Conservation (phyloP, 2,113 vertebrate genomes). For the Pterocles orientalis region DNA sequence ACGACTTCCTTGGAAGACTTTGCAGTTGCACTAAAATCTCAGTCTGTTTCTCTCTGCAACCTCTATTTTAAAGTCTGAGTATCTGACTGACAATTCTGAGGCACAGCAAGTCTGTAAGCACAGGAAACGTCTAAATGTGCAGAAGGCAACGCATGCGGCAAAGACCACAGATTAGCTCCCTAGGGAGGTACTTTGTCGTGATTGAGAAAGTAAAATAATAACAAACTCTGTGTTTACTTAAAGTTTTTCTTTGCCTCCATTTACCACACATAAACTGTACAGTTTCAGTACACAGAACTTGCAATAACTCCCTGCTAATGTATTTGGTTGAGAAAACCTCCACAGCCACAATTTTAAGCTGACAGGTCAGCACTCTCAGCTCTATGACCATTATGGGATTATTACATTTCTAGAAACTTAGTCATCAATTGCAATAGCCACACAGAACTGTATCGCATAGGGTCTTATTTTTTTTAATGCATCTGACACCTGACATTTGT, state of each 20-base stretch:
- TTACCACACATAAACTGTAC: not conserved
- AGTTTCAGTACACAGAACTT: not conserved
- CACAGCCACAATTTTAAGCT: not conserved
- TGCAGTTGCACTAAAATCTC: not conserved
- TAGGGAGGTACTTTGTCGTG: not conserved
- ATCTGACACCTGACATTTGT: not conserved
- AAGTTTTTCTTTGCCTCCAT: not conserved
- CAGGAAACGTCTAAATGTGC: not conserved
- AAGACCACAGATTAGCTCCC: not conserved
- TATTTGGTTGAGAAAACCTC: not conserved
- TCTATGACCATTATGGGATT: not conserved
- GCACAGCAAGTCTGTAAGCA: not conserved
- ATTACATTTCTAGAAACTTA: not conserved
- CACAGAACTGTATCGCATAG: not conserved
- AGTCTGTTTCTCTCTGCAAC: not conserved
- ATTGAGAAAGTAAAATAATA: not conserved
- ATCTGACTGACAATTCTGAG: not conserved
- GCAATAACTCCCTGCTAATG: not conserved
- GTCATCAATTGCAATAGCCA: not conserved
- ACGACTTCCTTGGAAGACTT: not conserved
- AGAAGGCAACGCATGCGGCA: rapidly evolving
- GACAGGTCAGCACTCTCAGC: not conserved
- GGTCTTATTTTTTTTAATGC: not conserved
- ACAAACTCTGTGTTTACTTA: not conserved
- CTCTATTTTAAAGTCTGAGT: not conserved